Conservation (phyloP, 2,113 vertebrate species). For the Apteryx mantelli region DNA sequence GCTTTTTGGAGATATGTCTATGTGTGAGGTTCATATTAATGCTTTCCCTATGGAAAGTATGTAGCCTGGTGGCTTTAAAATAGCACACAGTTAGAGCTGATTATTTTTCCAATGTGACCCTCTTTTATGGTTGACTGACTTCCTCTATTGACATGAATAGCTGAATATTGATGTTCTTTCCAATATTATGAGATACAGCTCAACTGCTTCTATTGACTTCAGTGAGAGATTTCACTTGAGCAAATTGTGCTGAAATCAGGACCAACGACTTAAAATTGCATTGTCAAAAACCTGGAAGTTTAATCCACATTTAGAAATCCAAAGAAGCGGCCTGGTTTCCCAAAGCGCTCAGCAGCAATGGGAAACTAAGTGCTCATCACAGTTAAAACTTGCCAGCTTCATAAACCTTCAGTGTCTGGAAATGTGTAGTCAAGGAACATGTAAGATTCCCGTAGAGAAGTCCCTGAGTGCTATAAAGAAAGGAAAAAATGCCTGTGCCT, state of each 20-base stretch:
- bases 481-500: background rate
- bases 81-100: background rate
- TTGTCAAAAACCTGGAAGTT: background rate
- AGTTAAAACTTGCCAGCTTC: background rate
- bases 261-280: background rate
- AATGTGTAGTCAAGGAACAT: background rate
- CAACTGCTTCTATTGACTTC: background rate
- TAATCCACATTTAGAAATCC: background rate
- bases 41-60: background rate
- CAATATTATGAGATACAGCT: background rate
- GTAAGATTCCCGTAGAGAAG: background rate
- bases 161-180: background rate
- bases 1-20: background rate
- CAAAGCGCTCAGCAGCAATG: background rate
- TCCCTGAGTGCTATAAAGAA: background rate
- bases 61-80: background rate
- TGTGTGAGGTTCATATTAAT: background rate
- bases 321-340: background rate
- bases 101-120: conserved; percentile 47
- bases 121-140: background rate
- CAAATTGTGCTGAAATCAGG: background rate
- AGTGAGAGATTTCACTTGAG: background rate
- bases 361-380: background rate
- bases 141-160: conserved; percentile 11
- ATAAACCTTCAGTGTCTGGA: background rate